Evolutionary conservation across 1,140 invertebrate species (phyloP).

Genomic region (Drosophila navojoa): DNA sequence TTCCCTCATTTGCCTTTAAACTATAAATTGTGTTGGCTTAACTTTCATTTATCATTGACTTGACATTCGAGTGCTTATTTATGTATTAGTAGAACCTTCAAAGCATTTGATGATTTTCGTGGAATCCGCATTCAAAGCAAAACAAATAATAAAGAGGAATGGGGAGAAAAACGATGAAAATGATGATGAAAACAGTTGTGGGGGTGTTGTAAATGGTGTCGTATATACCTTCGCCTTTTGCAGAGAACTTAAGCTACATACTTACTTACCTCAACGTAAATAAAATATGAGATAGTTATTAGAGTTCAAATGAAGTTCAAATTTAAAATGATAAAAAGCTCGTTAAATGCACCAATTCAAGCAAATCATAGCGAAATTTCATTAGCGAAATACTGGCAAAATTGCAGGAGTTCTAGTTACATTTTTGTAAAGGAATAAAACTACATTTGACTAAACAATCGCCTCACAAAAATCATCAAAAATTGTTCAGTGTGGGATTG

Average conservation of each 20-base stretch:
- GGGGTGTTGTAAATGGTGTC: conserved; percentile 43
- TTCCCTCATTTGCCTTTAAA: not conserved
- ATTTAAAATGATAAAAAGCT: conserved; percentile 23
- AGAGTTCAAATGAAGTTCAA: conserved; percentile 19
- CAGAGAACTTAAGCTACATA: conserved; percentile 32
- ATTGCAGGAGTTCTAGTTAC: not conserved
- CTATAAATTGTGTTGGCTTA: not conserved
- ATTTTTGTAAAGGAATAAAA: conserved; percentile 29
- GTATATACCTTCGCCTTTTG: conserved; percentile 41
- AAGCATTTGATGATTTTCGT: conserved; percentile 81
- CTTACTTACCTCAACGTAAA: conserved; percentile 65
- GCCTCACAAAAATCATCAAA: conserved; percentile 82
- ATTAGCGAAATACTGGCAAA: conserved; percentile 37
- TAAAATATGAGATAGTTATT: conserved; percentile 40
- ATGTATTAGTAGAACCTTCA: conserved; percentile 32
- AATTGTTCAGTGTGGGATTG: conserved; percentile 38
- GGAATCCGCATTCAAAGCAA: conserved; percentile 47
- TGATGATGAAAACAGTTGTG: conserved; percentile 54
- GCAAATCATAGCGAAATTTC: conserved; percentile 34
- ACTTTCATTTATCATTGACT: conserved; percentile 4
- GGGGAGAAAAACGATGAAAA: conserved; percentile 16
- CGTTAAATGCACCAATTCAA: conserved; percentile 27
- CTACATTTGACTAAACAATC: conserved; percentile 72
- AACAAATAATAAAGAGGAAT: conserved; percentile 14
- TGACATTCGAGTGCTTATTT: conserved; percentile 29